Evolutionary conservation across 2,113 vertebrate species (phyloP).

Genomic region (Cephalopterus ornatus): DNA sequence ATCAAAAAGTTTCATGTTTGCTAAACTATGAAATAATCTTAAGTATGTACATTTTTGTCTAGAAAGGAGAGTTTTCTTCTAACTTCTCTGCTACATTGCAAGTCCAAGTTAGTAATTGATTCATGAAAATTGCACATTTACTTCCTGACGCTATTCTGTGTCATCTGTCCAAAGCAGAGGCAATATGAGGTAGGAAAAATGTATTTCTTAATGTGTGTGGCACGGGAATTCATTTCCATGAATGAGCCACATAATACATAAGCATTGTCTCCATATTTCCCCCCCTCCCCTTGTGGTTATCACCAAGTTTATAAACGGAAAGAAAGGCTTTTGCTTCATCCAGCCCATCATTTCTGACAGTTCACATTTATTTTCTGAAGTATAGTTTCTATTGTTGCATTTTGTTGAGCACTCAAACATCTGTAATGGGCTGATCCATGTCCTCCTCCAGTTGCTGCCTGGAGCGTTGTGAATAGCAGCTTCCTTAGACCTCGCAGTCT

Average conservation of each 20-base stretch:
- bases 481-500: neutral
- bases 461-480: neutral
- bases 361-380: neutral
- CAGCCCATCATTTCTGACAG: neutral
- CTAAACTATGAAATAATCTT: neutral
- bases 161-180: neutral
- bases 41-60: neutral
- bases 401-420: neutral
- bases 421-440: neutral
- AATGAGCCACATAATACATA: neutral
- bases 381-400: neutral
- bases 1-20: neutral
- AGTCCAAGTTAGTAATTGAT: neutral
- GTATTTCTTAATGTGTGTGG: neutral
- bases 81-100: neutral
- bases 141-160: neutral
- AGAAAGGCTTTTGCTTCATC: neutral
- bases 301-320: neutral
- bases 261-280: neutral
- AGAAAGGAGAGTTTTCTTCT: neutral
- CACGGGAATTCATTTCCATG: neutral
- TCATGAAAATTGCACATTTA: neutral
- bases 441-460: neutral
- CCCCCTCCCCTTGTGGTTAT: neutral
- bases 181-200: neutral